phyloP scores from a whole-genome alignment of 2,113 vertebrate species.

The Cyanoramphus novaezelandiae region DNA sequence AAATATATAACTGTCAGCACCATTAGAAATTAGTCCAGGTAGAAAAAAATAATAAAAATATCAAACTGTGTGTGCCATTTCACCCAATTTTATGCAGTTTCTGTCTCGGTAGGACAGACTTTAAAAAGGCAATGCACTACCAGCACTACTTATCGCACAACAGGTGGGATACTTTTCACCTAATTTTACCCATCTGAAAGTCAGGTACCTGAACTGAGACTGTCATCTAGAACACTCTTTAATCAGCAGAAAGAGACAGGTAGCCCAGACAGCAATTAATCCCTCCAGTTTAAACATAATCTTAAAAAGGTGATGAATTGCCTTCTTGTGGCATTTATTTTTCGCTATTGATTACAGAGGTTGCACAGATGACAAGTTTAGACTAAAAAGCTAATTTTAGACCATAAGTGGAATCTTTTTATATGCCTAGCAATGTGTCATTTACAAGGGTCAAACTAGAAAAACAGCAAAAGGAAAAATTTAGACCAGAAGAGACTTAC shows the following conservation, averaged over 20 bases:
- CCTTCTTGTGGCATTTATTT: conserved; percentile 10
- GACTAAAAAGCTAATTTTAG: conserved; percentile 36
- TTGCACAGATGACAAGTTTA: conserved; percentile 28
- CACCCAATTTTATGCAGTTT: background rate
- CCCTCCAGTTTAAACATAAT: background rate
- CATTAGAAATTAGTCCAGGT: background rate
- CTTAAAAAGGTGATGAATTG: background rate
- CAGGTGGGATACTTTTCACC: background rate
- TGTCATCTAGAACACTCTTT: background rate
- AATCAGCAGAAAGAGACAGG: conserved; percentile 36
- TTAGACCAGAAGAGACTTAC: background rate
- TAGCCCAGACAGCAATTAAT: conserved; percentile 32
- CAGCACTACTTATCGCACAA: background rate
- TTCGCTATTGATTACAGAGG: background rate
- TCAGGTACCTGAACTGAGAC: background rate
- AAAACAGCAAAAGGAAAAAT: background rate
- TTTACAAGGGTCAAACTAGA: background rate
- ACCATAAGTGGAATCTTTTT: background rate
- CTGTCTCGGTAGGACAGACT: background rate
- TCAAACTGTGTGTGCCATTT: background rate
- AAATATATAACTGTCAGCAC: background rate
- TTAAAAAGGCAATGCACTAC: background rate
- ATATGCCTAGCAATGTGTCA: background rate
- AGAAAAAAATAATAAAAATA: background rate
- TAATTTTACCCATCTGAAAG: conserved; percentile 2